phyloP scores from a whole-genome alignment of 1,140 invertebrate genomes.

The Caenorhabditis latens region DNA sequence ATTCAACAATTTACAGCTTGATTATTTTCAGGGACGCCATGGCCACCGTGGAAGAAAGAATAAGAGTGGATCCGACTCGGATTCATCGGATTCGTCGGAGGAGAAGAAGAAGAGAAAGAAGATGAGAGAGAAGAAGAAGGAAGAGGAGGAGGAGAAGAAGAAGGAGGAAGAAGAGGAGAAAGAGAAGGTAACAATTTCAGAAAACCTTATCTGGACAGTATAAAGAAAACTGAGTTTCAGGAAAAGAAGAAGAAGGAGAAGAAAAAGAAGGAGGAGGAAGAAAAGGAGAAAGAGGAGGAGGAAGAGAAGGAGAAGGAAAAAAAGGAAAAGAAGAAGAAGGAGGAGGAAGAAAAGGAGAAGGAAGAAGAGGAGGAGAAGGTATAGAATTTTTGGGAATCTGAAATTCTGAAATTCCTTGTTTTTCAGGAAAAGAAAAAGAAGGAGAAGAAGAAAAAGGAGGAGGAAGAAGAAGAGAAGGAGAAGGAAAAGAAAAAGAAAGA shows the following conservation, averaged over 20 bases:
- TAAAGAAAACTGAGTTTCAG: background rate
- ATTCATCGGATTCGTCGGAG: slow-evolving; percentile 14
- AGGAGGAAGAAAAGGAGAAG: background rate
- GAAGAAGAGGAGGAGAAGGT: too few species aligned
- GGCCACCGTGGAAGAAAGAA: background rate
- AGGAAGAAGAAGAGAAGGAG: background rate
- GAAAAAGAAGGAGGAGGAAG: background rate
- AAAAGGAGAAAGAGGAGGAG: background rate
- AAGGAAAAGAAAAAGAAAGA: too few species aligned
- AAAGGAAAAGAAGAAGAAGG: background rate
- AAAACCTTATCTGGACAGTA: background rate
- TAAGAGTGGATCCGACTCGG: slow-evolving; percentile 6
- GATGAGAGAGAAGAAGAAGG: slow-evolving; percentile 1
- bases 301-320: background rate
- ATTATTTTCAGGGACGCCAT: background rate
- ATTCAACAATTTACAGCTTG: too few species aligned
- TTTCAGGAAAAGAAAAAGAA: background rate
- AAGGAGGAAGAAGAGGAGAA: slow-evolving; percentile 2
- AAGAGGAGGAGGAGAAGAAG: background rate
- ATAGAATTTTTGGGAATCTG: too few species aligned
- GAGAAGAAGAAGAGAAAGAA: slow-evolving; percentile 25
- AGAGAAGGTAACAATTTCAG: background rate
- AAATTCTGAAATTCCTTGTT: too few species aligned
- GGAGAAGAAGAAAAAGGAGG: background rate
- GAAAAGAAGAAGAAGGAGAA: background rate